Evolutionary conservation across 2,113 vertebrate species (phyloP).

Genomic region (Sceloporus undulatus): DNA sequence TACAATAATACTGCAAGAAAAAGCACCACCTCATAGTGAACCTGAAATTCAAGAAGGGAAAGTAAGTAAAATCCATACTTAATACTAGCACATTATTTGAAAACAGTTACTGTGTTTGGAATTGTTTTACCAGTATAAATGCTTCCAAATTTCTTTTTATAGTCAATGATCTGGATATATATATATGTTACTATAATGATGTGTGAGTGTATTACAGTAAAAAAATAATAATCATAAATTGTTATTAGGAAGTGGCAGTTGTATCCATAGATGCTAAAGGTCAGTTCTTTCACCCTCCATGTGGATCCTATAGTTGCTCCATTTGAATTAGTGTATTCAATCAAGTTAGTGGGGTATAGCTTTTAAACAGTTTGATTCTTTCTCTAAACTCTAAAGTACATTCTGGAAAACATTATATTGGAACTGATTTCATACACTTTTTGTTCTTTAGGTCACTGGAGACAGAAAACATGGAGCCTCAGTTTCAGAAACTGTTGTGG

Average conservation of each 20-base stretch:
- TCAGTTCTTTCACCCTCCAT: background rate
- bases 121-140: background rate
- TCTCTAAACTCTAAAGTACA: background rate
- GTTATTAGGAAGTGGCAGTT: background rate
- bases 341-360: background rate
- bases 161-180: background rate
- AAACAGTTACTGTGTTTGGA: background rate
- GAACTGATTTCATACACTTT: slow-evolving; percentile 28
- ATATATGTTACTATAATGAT: too few relatives aligned
- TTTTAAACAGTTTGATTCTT: background rate
- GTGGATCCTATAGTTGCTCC: background rate
- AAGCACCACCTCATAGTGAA: slow-evolving; percentile 44
- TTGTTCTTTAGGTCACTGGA: slow-evolving; percentile 67
- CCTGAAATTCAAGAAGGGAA: slow-evolving; percentile 67
- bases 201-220: background rate
- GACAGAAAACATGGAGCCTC: slow-evolving; percentile 59
- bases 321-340: background rate
- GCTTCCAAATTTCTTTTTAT: background rate
- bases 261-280: too few relatives aligned
- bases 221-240: background rate
- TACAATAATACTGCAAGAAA: slow-evolving; percentile 66
- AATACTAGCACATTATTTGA: background rate
- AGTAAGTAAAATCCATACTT: slow-evolving; percentile 68
- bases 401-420: background rate
- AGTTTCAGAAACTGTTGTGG: slow-evolving; percentile 58